phyloP scores from a whole-genome alignment of 2,797 vertebrate species.

The Mycteria americana region DNA sequence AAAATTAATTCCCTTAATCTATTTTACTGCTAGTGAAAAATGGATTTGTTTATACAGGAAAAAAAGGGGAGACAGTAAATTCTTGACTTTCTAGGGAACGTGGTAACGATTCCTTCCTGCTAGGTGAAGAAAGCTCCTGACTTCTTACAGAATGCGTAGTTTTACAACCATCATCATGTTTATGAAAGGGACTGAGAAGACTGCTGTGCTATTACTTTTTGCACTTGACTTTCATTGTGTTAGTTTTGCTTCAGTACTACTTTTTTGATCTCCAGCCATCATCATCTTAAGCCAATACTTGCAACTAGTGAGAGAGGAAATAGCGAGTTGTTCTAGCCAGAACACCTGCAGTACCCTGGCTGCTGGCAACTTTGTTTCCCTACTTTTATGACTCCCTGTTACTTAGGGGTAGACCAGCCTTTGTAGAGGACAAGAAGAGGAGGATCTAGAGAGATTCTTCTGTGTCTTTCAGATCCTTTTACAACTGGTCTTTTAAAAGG shows the following conservation, averaged over 20 bases:
- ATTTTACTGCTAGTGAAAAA: background rate
- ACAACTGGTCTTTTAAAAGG: background rate
- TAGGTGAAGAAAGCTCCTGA: background rate
- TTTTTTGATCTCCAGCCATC: background rate
- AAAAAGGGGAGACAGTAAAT: background rate
- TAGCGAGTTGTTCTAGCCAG: background rate
- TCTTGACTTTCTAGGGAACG: background rate
- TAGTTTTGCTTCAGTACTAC: background rate
- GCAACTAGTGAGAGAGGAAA: background rate
- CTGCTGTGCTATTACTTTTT: background rate
- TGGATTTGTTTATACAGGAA: background rate
- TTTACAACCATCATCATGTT: background rate
- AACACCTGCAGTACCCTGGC: background rate
- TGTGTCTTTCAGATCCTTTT: background rate
- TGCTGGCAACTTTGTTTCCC: background rate
- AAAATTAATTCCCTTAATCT: background rate
- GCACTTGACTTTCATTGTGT: background rate
- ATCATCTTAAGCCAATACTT: background rate
- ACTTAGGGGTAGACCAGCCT: background rate
- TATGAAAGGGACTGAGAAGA: background rate
- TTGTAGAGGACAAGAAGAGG: background rate
- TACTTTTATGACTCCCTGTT: background rate
- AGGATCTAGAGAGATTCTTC: background rate
- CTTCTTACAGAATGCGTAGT: background rate
- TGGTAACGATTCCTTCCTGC: background rate